Percentiles rank a stretch among this genome's conserved stretches.
Conservation (phyloP, 1,140 invertebrate species). For the Drosophila tani region DNA sequence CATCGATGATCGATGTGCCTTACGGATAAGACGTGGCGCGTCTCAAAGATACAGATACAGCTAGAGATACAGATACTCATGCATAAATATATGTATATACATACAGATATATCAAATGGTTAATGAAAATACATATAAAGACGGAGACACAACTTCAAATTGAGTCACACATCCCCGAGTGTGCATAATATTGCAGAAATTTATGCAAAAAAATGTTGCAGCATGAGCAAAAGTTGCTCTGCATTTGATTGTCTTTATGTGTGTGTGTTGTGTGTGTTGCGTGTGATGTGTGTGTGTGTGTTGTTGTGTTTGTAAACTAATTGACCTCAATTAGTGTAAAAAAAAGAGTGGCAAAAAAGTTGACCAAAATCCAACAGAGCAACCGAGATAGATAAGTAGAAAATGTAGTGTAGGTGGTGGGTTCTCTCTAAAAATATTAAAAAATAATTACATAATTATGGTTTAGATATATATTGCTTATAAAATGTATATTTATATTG, state of each 20-base stretch:
- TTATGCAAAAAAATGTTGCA: slow-evolving; percentile 45
- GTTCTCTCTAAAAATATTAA: neutral
- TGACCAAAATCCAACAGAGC: slow-evolving; percentile 9
- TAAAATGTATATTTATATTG: too few species aligned
- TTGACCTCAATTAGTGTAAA: slow-evolving; percentile 76
- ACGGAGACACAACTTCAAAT: slow-evolving; percentile 21
- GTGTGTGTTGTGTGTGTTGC: slow-evolving; percentile 32
- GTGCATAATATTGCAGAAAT: slow-evolving; percentile 72
- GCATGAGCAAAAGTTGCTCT: slow-evolving; percentile 50
- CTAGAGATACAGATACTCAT: slow-evolving; percentile 2
- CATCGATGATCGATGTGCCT: slow-evolving; percentile 72
- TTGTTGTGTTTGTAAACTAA: slow-evolving; percentile 67
- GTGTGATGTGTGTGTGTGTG: slow-evolving; percentile 24
- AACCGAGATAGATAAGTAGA: slow-evolving; percentile 3
- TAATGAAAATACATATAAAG: slow-evolving; percentile 19
- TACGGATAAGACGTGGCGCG: slow-evolving; percentile 49
- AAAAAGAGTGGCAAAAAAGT: slow-evolving; percentile 28
- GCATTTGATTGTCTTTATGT: slow-evolving; percentile 64
- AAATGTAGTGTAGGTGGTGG: neutral
- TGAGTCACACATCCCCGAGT: slow-evolving; percentile 50
- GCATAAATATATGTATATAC: neutral
- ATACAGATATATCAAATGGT: slow-evolving; percentile 26
- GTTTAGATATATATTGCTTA: too few species aligned
- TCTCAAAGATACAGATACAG: slow-evolving; percentile 22
- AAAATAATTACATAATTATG: neutral